Conservation (phyloP, 2,888 invertebrate genomes). For the Hylaea fasciaria region DNA sequence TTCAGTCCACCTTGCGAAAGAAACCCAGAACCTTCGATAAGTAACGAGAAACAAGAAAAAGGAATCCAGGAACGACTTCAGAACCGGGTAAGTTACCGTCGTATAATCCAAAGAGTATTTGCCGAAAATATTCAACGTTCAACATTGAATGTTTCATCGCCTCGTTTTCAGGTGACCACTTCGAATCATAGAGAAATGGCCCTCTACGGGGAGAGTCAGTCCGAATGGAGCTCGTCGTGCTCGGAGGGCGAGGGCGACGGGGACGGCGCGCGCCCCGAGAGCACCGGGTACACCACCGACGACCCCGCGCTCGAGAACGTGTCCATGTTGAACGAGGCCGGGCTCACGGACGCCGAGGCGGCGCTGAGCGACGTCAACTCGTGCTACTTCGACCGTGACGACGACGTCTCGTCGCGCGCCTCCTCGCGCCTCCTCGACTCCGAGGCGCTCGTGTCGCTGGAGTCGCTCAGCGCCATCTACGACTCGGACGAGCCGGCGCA, state of each 20-base stretch:
- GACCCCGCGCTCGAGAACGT: constrained; percentile 94
- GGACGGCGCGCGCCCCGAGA: constrained; percentile 84
- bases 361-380: constrained; percentile 95
- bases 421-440: constrained; percentile 92
- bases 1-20: constrained; percentile 64
- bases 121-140: too few species aligned
- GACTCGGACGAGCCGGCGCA: constrained; percentile 88
- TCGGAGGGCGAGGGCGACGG: constrained; percentile 84
- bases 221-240: constrained; percentile 90
- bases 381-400: constrained; percentile 89
- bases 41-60: constrained; percentile 70
- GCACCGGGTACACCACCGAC: constrained; percentile 94
- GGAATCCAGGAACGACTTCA: constrained; percentile 71
- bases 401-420: constrained; percentile 93
- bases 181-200: constrained; percentile 76
- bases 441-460: constrained; percentile 90
- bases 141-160: too few species aligned
- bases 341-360: constrained; percentile 94
- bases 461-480: constrained; percentile 93
- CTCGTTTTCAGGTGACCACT: constrained; percentile 62
- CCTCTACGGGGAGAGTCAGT: constrained; percentile 88
- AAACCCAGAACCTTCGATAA: constrained; percentile 58
- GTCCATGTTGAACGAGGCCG: constrained; percentile 93
- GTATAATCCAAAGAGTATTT: not conserved
- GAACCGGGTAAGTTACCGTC: constrained; percentile 63